phyloP scores from a whole-genome alignment of 2,113 vertebrate genomes.

The Stercorarius parasiticus region DNA sequence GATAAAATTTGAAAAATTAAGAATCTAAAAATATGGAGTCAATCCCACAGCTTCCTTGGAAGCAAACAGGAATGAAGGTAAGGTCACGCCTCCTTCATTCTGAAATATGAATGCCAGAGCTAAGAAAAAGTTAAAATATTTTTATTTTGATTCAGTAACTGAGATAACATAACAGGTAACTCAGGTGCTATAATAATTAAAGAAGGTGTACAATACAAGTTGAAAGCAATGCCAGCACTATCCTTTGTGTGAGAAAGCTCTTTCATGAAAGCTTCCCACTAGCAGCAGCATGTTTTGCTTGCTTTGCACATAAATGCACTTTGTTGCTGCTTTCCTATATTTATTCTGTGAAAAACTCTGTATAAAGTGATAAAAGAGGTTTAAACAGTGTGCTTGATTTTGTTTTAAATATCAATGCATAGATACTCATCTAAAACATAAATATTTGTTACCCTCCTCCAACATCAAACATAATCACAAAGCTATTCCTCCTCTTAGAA shows the following conservation, averaged over 20 bases:
- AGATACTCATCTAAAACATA: not conserved
- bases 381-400: not conserved
- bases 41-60: not conserved
- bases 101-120: not conserved
- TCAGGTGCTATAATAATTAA: not conserved
- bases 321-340: not conserved
- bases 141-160: not conserved
- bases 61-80: not conserved
- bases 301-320: not conserved
- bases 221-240: not conserved
- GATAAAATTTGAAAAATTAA: not conserved
- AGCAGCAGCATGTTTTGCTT: fast-evolving
- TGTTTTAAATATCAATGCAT: not conserved
- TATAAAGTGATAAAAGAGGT: not conserved
- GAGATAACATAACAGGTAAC: not conserved
- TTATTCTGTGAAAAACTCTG: not conserved
- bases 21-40: not conserved
- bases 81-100: not conserved
- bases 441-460: not conserved
- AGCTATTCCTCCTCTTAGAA: not conserved
- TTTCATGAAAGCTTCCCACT: not conserved
- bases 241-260: not conserved
- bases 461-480: not conserved
- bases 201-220: not conserved
- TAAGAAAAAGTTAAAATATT: not conserved